These are phyloP conservation scores for Cisticola juncidis DNA, from an alignment of 2,113 vertebrate species.

Conservation along the genomic window DNA sequence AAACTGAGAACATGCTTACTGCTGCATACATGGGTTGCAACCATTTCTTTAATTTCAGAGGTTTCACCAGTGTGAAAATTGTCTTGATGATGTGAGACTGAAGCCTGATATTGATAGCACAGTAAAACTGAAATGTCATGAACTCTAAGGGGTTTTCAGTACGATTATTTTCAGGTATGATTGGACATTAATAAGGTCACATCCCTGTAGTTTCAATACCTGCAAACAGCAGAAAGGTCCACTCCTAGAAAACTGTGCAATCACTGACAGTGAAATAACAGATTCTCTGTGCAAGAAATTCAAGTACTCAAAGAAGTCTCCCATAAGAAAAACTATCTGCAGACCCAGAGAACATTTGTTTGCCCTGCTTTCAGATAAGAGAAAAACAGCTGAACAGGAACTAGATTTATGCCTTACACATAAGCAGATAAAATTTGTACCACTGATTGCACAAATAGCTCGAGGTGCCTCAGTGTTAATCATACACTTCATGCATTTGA, in stretches of 20 bases:
- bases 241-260: not conserved
- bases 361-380: not conserved
- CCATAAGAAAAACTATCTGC: not conserved
- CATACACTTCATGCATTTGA: not conserved
- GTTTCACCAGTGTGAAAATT: not conserved
- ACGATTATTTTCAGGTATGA: not conserved
- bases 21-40: not conserved
- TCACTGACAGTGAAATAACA: not conserved
- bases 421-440: not conserved
- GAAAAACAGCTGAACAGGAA: not conserved
- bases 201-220: not conserved
- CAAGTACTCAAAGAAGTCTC: not conserved
- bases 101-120: not conserved
- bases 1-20: not conserved
- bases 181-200: not conserved
- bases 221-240: not conserved
- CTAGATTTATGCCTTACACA: not conserved
- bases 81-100: not conserved
- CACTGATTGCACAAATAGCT: not conserved
- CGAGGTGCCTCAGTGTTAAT: not conserved
- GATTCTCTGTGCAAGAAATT: not conserved
- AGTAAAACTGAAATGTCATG: not conserved
- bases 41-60: not conserved
- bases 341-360: not conserved
- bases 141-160: not conserved